Evolutionary conservation across 2,888 invertebrate genomes (phyloP), one percentile per base, ranked within the genome.

Genomic region (Metellina segmentata): DNA sequence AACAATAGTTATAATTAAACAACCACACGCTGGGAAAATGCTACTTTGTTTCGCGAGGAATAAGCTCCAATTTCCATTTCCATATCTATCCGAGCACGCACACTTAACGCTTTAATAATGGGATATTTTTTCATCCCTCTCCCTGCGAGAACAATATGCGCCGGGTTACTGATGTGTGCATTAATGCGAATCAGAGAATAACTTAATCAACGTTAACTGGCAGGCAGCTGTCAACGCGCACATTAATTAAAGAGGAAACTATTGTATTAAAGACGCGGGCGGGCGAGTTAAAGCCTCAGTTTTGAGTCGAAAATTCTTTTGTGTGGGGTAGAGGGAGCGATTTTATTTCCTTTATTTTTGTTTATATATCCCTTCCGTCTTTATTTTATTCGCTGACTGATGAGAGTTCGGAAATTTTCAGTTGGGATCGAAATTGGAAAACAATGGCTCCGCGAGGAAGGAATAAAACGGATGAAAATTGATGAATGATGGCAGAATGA

Each of bases 401-500:
- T 83, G 52, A 69, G 69, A 77, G 77, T 48, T 53, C 9, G 49
- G 74, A 74, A 81, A 88, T 75, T 81, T 88, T 81, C 75, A 34
- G 34, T 74, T 16, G 81, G 69, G 70, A 78, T 71, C 81, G 71
- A 87, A 87, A 91, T 91, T 82, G 87, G 91, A 87, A 91, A 91
- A 91, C 91, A 91, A 91, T 91, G 82, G 91, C 75, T 51, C 53
- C 0, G 52, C 49, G 74, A 71, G 79, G 34, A 71, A 75, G 81
- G 70, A 49, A 52, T 16, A 53, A 69, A 77, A 81, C 69, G 69
- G 77, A 91, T 91, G 91, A 78, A 82, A 87, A 91, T 87, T 91
- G 91, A 91, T 91, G 91, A 87, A 87, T 69, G 91, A 81, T 91
- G 86, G 86, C 86, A 91, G 86, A 52, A 91, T 91, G 91, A 91